Percentiles rank a stretch among this genome's conserved stretches.
phyloP scores from a whole-genome alignment of 1,140 invertebrate genomes.

The Tetramorium alpestre region DNA sequence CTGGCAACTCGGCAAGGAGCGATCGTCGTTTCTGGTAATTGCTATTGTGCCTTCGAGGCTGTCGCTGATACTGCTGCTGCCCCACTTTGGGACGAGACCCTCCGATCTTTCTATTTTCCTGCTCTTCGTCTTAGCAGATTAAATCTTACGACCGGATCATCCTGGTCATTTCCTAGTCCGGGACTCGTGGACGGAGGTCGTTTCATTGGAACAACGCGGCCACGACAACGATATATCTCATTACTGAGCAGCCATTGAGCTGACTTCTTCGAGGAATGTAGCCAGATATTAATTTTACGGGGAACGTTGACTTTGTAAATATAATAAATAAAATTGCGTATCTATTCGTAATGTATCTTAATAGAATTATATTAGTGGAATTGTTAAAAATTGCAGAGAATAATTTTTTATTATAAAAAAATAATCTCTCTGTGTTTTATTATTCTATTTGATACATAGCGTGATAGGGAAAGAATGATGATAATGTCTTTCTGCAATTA shows the following conservation, averaged over 20 bases:
- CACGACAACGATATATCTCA: slow-evolving; percentile 29
- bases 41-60: slow-evolving; percentile 56
- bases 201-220: background rate
- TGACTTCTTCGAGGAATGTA: background rate
- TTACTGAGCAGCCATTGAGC: slow-evolving; percentile 16
- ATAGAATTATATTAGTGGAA: background rate
- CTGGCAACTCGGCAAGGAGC: slow-evolving; percentile 34
- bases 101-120: slow-evolving; percentile 53
- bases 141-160: slow-evolving; percentile 52
- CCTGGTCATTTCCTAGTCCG: slow-evolving; percentile 43
- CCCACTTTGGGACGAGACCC: slow-evolving; percentile 24
- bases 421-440: background rate
- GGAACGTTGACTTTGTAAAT: background rate
- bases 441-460: background rate
- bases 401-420: background rate
- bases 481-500: background rate
- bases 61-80: background rate
- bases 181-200: background rate
- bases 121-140: slow-evolving; percentile 46
- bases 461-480: background rate
- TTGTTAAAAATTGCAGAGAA: background rate
- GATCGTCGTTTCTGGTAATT: slow-evolving; percentile 61
- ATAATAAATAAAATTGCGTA: background rate
- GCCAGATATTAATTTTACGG: slow-evolving; percentile 1
- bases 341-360: background rate